Evolutionary conservation across 23 tunicate genomes (phyloP).

Genomic region (Botrylloides violaceus): DNA sequence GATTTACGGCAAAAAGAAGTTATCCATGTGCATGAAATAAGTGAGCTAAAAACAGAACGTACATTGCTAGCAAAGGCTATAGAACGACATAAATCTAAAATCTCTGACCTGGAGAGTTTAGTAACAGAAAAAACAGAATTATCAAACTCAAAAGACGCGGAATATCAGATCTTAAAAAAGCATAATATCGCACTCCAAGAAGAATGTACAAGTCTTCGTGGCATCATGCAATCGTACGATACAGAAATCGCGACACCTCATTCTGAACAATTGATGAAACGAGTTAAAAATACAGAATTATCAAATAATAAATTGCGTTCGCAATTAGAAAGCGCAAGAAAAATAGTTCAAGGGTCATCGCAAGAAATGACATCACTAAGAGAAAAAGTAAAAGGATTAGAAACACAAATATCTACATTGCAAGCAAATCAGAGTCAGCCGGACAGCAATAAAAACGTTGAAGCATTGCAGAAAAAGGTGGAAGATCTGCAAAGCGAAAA

Average conservation of each 20-base stretch:
- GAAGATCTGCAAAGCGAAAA: conserved; percentile 28
- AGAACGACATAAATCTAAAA: background rate
- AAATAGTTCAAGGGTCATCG: conserved; percentile 24
- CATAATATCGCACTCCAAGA: conserved; percentile 27
- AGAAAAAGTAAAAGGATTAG: background rate
- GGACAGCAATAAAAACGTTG: background rate
- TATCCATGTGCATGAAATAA: background rate
- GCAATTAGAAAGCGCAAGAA: conserved; percentile 36
- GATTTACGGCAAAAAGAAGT: conserved; percentile 18
- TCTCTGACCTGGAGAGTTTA: conserved; percentile 1
- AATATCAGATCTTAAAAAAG: conserved; percentile 31
- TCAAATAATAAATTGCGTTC: conserved; percentile 41
- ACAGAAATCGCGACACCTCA: conserved; percentile 75
- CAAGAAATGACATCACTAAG: background rate
- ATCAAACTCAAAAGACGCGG: conserved; percentile 19
- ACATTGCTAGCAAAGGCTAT: background rate
- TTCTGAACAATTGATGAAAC: conserved; percentile 50
- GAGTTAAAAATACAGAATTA: conserved; percentile 36
- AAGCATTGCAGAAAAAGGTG: conserved; percentile 17
- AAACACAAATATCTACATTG: background rate
- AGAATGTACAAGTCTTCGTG: conserved; percentile 58
- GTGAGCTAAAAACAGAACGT: background rate
- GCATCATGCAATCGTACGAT: conserved; percentile 66
- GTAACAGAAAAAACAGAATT: conserved; percentile 30
- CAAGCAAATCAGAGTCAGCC: background rate